Evolutionary conservation across 2,797 vertebrate species (phyloP), one percentile per base, ranked within the genome.

Genomic region (Sebastes kiyomatsui): DNA sequence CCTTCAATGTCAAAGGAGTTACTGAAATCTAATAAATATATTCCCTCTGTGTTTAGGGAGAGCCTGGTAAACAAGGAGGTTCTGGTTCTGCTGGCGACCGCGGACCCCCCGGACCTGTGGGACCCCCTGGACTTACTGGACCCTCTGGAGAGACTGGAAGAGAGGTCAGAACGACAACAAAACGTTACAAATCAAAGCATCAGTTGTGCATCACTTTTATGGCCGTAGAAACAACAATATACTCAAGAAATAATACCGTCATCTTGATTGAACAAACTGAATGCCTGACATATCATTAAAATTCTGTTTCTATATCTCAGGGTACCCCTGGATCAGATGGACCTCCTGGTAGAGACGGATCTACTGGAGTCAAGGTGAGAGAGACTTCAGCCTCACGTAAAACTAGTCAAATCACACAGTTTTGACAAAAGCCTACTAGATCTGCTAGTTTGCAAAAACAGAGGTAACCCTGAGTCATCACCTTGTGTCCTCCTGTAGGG

Each of bases 21-120:
- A 7, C 9, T 72, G 30, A 72, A 62, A 54, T 66, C 10, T 72
- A 38, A 28, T 72, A 22, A 32, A 25, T 11, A 4, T 28, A 46
- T 66, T 56, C 79, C 4, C 13, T 79, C 35, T 87, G 61, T 86
- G 10, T 85, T 66, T 84, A 99, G 98, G 98, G 98, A 30, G 98
- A 99, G 82, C 98, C 98, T 71, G 98, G 98, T 55, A 99, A 99
- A 93, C 98, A 99, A 93, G 98, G 98, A 93, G 83, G 88, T 13
- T 10, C 97, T 16, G 98, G 98, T 4, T 85, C 94, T 32, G 72
- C 90, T 4, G 98, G 98, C 0, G 98, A 99, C 89, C 96, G 98
- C 4, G 98, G 98, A 18, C 97, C 97, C 42, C 98, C 98, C 11
- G 98, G 98, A 59, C 98, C 98, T 0, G 97, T 99, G 56, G 98